Evolutionary conservation across 2,797 vertebrate species (phyloP).

Genomic region (Periophthalmus magnuspinnatus): DNA sequence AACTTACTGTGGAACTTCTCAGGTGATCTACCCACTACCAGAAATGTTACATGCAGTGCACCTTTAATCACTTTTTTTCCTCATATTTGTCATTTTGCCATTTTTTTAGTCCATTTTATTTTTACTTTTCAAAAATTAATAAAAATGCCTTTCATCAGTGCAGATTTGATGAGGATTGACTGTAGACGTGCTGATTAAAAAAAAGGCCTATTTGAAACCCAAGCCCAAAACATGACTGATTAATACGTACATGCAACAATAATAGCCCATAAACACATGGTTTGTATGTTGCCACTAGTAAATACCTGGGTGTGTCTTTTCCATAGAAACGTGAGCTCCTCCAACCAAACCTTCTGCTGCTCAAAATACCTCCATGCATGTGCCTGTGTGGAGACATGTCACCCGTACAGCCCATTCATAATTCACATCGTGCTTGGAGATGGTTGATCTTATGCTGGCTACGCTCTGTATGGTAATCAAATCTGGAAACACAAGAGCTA

Average conservation of each 20-base stretch:
- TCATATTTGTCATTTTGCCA: too few species aligned
- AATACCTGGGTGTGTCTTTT: conserved; percentile 48
- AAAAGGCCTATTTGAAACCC: too few species aligned
- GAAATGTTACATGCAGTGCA: too few species aligned
- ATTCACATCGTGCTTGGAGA: conserved; percentile 50
- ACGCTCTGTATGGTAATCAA: conserved; percentile 46
- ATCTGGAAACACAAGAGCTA: conserved; percentile 36
- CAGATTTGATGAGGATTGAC: too few species aligned
- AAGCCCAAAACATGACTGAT: background rate
- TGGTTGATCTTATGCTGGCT: conserved; percentile 18
- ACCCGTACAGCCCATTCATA: conserved; percentile 44
- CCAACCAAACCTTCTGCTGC: conserved; percentile 31
- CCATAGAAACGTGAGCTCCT: conserved; percentile 45
- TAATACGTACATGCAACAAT: background rate
- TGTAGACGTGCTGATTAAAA: too few species aligned
- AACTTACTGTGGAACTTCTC: too few species aligned
- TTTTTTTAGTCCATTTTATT: too few species aligned
- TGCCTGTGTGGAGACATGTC: conserved; percentile 16
- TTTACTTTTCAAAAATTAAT: too few species aligned
- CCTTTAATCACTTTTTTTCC: too few species aligned
- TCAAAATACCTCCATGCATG: conserved; percentile 39
- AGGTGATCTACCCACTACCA: too few species aligned
- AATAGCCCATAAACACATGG: background rate
- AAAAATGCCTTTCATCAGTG: too few species aligned
- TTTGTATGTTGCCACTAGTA: background rate